Evolutionary conservation across 2,113 vertebrate genomes (phyloP), one percentile per base, ranked within the genome.

Genomic region (Barbus barbus): DNA sequence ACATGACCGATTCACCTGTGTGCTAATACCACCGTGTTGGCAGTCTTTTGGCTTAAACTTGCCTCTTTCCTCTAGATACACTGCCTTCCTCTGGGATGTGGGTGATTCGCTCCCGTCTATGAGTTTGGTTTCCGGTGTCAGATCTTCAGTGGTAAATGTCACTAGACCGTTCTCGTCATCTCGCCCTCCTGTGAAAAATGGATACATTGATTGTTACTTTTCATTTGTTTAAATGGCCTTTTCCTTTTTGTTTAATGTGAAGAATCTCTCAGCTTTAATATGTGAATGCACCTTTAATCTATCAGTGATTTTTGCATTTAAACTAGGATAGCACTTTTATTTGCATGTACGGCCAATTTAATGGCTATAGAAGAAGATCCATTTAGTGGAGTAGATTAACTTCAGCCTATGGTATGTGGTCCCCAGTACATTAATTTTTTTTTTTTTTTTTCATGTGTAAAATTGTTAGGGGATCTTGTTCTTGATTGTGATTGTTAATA

Each of bases 401-500:
- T 72, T 65, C 84, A 73, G 63, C 65, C 71, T 83, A 74, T 78
- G 80, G 74, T 38, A 46, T 74, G 48, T 44, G 61, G 22, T 73
- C 78, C 87, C 81, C 84, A 36, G 4, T 61, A 22, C 13, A 56
- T 77, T 33, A 9, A 16, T 56, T 16, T 1, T 41, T 74, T 73
- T 4, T 1, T 81, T 77, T 81, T 46, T 31, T 24, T 63, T 56
- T 69, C 56, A 16, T 22, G 53, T 78, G 28, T 61, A 9, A 75
- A 78, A 78, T 53, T 75, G 24, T 48, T 51, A 63, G 80, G 85
- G 87, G 83, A 86, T 75, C 65, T 86, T 86, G 81, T 86, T 76
- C 41, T 82, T 78, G 44, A 82, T 18, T 58, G 75, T 83, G 20
- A 71, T 78, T 75, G 44, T 74, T 84, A 89, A 88, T 89, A 89